Conservation (phyloP, 2,113 vertebrate species). For the Otolemur garnettii region DNA sequence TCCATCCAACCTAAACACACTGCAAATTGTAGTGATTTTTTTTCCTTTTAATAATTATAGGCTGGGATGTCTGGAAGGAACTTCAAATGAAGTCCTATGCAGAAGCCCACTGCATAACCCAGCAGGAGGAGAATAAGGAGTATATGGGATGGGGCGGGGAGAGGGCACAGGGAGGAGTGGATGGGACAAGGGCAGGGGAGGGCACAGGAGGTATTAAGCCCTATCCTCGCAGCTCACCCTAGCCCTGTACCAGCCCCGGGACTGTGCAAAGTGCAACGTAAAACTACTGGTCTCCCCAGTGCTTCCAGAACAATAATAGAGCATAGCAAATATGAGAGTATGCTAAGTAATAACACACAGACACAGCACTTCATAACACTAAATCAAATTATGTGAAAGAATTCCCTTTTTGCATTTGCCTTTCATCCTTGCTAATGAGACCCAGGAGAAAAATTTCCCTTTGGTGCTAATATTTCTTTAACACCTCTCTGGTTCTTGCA, state of each 20-base stretch:
- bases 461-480: not conserved
- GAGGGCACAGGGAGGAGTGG: no score
- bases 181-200: no score
- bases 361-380: not conserved
- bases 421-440: not conserved
- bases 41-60: slow-evolving; percentile 65
- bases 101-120: not conserved
- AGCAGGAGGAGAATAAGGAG: not conserved
- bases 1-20: slow-evolving; percentile 71
- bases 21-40: slow-evolving; percentile 53
- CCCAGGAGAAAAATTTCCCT: not conserved
- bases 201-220: not conserved
- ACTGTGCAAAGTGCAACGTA: not conserved
- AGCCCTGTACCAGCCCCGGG: not conserved
- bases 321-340: not conserved
- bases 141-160: fast-evolving
- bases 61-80: slow-evolving; percentile 37
- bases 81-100: slow-evolving; percentile 16
- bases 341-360: not conserved
- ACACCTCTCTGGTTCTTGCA: not conserved
- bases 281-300: not conserved
- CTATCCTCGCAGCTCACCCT: not conserved
- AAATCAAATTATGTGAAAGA: not conserved
- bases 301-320: not conserved
- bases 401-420: not conserved